Evolutionary conservation across 2,888 invertebrate genomes (phyloP).

Genomic region (Xanthia togata): DNA sequence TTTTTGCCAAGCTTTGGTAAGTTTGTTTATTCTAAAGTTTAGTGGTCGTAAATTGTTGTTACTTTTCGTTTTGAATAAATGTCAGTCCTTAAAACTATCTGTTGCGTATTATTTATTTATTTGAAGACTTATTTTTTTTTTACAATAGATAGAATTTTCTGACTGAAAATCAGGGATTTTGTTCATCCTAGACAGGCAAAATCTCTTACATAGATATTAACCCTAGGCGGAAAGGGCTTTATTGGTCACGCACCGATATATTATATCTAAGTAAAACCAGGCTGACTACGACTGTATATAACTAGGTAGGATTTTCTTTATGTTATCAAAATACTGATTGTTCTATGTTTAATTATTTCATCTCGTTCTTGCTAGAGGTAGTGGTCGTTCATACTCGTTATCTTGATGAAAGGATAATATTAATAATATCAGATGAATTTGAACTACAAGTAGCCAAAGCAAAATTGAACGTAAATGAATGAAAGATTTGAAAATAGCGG

Average conservation of each 20-base stretch:
- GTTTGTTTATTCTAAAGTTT: no score
- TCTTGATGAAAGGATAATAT: neutral
- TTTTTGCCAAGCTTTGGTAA: no score
- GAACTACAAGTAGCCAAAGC: neutral
- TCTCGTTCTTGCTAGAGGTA: neutral
- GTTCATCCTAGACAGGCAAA: no score
- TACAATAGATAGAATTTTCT: no score
- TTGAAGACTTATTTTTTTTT: no score
- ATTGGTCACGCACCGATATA: slow-evolving; percentile 6
- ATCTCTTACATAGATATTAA: no score
- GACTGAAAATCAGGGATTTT: no score
- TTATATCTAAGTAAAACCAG: neutral
- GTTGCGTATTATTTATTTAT: no score
- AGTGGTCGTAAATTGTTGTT: no score
- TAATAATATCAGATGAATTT: neutral
- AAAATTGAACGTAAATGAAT: neutral
- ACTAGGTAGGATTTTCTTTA: neutral
- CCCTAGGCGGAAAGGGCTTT: slow-evolving; percentile 7
- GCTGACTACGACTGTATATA: neutral
- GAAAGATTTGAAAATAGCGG: neutral
- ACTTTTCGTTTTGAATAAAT: no score
- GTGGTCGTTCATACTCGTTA: neutral
- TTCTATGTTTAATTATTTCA: neutral
- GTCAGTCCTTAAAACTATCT: no score
- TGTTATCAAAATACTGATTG: neutral